Conservation (phyloP, 2,113 vertebrate species). For the Azemiops feae region DNA sequence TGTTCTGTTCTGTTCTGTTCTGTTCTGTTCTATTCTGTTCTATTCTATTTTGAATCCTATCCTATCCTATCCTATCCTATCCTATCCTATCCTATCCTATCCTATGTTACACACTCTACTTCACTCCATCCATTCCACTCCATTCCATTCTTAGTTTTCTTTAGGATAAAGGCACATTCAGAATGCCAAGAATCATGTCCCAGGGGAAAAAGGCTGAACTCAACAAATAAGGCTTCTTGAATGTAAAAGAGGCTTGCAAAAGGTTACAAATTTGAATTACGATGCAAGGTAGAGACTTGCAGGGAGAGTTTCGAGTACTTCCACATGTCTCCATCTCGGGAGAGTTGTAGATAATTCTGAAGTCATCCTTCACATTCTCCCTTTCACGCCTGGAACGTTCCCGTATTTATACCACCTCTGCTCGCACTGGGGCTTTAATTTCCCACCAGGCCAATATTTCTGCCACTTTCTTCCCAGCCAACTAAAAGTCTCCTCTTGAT, state of each 20-base stretch:
- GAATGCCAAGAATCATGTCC: background rate
- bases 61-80: too few relatives aligned
- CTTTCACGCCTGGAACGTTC: background rate
- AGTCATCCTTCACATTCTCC: background rate
- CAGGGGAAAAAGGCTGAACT: background rate
- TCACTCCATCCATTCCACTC: too few relatives aligned
- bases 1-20: too few relatives aligned
- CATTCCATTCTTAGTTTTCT: background rate
- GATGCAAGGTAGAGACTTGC: background rate
- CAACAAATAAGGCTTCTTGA: background rate
- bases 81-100: too few relatives aligned
- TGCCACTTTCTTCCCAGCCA: background rate
- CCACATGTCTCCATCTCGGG: background rate
- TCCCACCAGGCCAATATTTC: slow-evolving; percentile 8
- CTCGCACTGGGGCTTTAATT: background rate
- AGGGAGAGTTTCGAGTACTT: background rate
- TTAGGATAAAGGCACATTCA: background rate
- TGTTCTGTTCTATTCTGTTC: too few relatives aligned
- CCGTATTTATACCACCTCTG: background rate
- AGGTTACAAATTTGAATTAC: slow-evolving; percentile 13
- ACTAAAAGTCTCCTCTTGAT: background rate
- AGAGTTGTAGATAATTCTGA: slow-evolving; percentile 1
- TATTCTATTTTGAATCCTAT: too few relatives aligned
- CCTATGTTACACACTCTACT: background rate
- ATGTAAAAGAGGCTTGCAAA: slow-evolving; percentile 10